Base-by-base conservation (phyloP, 2,888 invertebrate genomes). In the Mesorhabditis sp. region DNA sequence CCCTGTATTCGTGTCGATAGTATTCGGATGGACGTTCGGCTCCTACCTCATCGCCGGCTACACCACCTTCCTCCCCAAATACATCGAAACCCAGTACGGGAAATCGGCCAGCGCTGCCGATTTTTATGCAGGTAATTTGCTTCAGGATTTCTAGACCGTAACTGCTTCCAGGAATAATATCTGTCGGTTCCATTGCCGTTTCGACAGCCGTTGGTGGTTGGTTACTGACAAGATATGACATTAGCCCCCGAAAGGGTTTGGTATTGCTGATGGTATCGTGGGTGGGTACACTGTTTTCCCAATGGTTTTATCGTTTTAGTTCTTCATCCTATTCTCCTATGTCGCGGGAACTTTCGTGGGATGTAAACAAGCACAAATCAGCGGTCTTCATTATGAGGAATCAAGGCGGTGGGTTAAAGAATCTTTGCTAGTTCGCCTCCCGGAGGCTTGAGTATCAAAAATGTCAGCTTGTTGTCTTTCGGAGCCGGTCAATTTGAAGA, bases 31-130 rank as follows among this genome's bases (percentile, higher is more conserved):
- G 4, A 89, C 91, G 13, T 91, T 91, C 76, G 91, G 77, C 45
- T 76, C 76, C 7, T 78, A 78, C 65, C 66, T 78, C 13, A 75
- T 78, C 42, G 77, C 76, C 4, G 77, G 77, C 3, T 78, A 78
- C 68, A 90, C 91, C 82, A 91, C 91, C 10, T 92, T 91, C 84
- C 87, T 91, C 78, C 90, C 91, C 6, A 92, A 91, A 84, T 91
- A 91, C 84, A 89, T 92, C 83, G 92, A 92, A 86, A 90, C 91
- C 6, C 91, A 91, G 84, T 92, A 90, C 83, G 89, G 89, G 74
- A 89, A 90, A 72, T 89, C 90, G 0, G 89, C 92, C 0, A 91
- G 90, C 10, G 88, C 88, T 69, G 91, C 91, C 15, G 91, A 90
- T 28, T 88, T 91, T 73, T 87, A 91, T 72, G 89, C 91, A 76